These are phyloP conservation scores for Periparus ater DNA, from an alignment of 2,797 vertebrate species.

Conservation along the genomic window DNA sequence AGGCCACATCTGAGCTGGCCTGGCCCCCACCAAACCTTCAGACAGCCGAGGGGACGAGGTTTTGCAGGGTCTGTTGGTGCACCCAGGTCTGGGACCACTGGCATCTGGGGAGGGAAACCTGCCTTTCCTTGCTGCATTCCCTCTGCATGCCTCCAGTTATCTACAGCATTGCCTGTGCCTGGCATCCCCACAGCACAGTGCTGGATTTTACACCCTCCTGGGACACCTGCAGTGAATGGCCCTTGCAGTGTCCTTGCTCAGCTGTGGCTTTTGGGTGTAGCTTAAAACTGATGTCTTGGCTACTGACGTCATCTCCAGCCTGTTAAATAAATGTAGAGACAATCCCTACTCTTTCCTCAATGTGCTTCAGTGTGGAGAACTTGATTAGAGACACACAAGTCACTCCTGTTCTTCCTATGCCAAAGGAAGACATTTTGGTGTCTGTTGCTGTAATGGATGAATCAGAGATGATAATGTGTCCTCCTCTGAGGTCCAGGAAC, in stretches of 20 bases:
- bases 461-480: not conserved
- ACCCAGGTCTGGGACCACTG: not conserved
- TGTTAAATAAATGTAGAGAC: not conserved
- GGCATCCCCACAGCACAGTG: rapidly evolving
- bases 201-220: not conserved
- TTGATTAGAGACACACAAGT: not conserved
- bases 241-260: not conserved
- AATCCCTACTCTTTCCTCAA: not conserved
- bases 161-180: not conserved
- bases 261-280: not conserved
- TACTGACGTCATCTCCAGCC: not conserved
- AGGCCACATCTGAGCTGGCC: rapidly evolving
- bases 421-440: not conserved
- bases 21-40: not conserved
- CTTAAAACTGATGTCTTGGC: not conserved
- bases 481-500: not conserved
- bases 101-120: not conserved
- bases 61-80: not conserved
- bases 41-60: rapidly evolving
- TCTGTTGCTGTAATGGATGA: not conserved
- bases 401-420: not conserved
- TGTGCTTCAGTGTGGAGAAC: not conserved
- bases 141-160: not conserved
- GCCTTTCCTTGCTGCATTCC: not conserved
- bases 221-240: not conserved